Evolutionary conservation across 2,888 invertebrate genomes (phyloP).

Genomic region (Erpobdella octoculata): DNA sequence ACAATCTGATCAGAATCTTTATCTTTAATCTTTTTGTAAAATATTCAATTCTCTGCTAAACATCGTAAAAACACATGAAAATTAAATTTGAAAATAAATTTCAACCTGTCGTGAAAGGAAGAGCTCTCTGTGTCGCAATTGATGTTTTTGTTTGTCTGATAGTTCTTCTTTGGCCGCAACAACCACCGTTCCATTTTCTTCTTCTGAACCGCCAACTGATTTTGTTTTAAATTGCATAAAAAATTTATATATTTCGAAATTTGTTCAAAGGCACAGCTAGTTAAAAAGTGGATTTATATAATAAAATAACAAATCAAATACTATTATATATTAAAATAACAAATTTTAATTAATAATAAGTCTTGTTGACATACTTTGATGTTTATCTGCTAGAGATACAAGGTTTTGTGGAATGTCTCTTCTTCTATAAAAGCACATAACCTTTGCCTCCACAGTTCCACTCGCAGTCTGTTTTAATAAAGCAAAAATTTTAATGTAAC

Average conservation of each 20-base stretch:
- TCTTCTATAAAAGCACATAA: constrained; percentile 97
- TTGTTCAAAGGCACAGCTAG: no score
- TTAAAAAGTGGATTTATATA: no score
- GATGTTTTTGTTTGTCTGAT: constrained; percentile 68
- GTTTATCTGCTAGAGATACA: constrained; percentile 89
- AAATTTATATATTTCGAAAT: no score
- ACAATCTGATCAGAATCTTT: no score
- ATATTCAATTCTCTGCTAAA: no score
- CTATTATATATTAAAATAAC: constrained; percentile 3
- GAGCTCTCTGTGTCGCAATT: constrained; percentile 92
- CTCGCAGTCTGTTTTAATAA: no score
- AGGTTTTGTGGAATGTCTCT: constrained; percentile 72
- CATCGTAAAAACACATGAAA: not conserved
- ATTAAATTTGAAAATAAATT: not conserved
- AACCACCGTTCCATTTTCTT: constrained; percentile 37
- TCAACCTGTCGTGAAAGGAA: constrained; percentile 69
- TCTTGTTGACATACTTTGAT: constrained; percentile 63
- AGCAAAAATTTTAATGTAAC: no score
- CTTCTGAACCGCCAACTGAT: constrained; percentile 52
- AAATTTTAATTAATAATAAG: constrained; percentile 11
- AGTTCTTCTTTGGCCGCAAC: constrained; percentile 33
- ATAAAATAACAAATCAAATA: no score
- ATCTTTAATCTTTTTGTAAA: no score
- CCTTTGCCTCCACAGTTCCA: constrained; percentile 98
- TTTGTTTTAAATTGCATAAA: constrained; percentile 57